phyloP scores from a whole-genome alignment of 2,888 invertebrate genomes.

The Syrphus vitripennis region DNA sequence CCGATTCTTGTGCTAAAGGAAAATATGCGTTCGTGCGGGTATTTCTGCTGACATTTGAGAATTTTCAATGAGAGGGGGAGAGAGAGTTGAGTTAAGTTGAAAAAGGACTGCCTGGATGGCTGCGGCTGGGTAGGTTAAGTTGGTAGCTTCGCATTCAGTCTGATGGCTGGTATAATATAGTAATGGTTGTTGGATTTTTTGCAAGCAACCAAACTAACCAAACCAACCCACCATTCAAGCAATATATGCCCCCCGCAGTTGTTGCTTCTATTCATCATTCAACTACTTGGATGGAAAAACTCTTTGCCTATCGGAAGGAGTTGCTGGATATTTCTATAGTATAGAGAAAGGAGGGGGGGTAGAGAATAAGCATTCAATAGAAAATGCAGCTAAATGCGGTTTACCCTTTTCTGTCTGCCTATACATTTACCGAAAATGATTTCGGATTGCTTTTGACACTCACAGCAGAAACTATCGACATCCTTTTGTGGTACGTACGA shows the following conservation, averaged over 20 bases:
- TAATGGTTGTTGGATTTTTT: conserved; percentile 41
- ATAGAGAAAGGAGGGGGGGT: background rate
- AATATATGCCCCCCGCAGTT: conserved; percentile 3
- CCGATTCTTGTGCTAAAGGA: conserved; percentile 29
- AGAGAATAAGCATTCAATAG: conserved; percentile 41
- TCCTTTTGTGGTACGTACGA: conserved; percentile 31
- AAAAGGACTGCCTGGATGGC: background rate
- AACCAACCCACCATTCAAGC: conserved; percentile 24
- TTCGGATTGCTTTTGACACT: conserved; percentile 52
- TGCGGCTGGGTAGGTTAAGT: background rate
- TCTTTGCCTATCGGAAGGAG: conserved; percentile 15
- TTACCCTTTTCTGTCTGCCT: conserved; percentile 49
- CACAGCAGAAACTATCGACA: conserved; percentile 56
- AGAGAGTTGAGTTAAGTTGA: too few species aligned
- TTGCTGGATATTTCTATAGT: background rate
- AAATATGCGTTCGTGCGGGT: conserved; percentile 64
- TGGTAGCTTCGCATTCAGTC: background rate
- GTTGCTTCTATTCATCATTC: conserved; percentile 44
- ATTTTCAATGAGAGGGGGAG: conserved; percentile 28
- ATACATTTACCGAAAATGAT: conserved; percentile 60
- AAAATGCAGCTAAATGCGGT: conserved; percentile 71
- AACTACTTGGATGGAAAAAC: conserved; percentile 2
- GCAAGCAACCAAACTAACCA: conserved; percentile 39
- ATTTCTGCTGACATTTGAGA: conserved; percentile 66
- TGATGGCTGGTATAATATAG: background rate